These are phyloP conservation scores for Phaedon cochleariae DNA, from an alignment of 2,888 invertebrate genomes.

Conservation along the genomic window DNA sequence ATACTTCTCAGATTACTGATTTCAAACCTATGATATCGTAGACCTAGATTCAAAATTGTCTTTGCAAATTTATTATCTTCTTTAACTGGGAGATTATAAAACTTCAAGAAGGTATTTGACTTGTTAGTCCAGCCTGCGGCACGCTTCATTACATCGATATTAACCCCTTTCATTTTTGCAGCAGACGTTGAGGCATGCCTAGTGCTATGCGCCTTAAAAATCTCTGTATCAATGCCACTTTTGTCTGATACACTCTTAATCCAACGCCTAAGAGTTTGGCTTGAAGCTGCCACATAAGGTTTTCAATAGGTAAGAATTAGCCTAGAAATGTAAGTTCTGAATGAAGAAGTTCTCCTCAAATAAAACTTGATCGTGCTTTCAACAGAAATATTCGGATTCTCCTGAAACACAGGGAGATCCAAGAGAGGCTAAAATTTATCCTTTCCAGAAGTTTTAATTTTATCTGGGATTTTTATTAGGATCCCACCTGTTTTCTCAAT, in stretches of 20 bases:
- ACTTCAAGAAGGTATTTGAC: not conserved
- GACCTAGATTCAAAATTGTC: not conserved
- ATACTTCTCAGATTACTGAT: not conserved
- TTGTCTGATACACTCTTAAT: not conserved
- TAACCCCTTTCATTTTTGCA: not conserved
- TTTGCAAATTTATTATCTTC: not conserved
- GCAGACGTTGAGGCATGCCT: slow-evolving; percentile 10
- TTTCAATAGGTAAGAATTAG: slow-evolving; percentile 1
- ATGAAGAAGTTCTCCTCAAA: not conserved
- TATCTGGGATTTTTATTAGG: too few species aligned
- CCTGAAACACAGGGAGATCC: not conserved
- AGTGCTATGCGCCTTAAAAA: too few species aligned
- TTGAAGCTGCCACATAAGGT: slow-evolving; percentile 1
- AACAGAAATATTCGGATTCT: not conserved
- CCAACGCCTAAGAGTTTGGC: not conserved
- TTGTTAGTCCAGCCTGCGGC: slow-evolving; percentile 2
- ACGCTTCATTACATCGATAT: slow-evolving; percentile 4
- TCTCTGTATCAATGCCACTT: not conserved
- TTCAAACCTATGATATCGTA: not conserved
- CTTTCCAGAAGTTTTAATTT: too few species aligned
- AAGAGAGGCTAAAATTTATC: not conserved
- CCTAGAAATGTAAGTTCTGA: not conserved
- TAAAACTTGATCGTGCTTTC: not conserved
- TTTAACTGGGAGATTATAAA: not conserved
- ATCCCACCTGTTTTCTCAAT: not conserved